Evolutionary conservation across 1,140 invertebrate genomes (phyloP).

Genomic region (Littorina saxatilis): DNA sequence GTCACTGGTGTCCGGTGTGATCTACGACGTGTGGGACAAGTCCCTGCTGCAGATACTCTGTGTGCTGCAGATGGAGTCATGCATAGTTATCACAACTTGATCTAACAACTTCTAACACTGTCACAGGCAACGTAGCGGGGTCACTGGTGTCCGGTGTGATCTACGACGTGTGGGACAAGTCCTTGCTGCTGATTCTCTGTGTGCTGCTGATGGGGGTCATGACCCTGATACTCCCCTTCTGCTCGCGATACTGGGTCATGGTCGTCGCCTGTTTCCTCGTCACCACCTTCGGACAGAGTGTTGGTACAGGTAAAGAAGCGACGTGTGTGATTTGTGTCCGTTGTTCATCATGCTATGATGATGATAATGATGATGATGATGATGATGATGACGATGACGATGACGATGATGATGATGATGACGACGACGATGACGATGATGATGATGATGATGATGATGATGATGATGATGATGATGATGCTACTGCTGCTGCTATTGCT

Average conservation of each 20-base stretch:
- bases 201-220: neutral
- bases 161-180: no score
- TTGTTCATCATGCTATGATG: neutral
- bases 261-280: constrained; percentile 35
- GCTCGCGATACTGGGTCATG: constrained; percentile 46
- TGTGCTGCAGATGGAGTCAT: no score
- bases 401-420: neutral
- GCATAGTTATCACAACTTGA: no score
- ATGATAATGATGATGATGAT: neutral
- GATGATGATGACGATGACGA: neutral
- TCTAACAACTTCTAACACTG: no score
- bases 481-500: no score
- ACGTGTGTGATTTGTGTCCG: neutral
- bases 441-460: neutral
- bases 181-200: neutral
- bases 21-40: no score
- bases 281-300: constrained; percentile 30
- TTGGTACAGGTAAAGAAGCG: neutral
- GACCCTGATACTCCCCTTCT: constrained; percentile 42
- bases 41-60: no score
- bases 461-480: neutral
- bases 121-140: no score
- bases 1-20: no score
- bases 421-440: neutral
- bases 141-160: no score